Base-by-base conservation (phyloP, 2,113 vertebrate genomes). In the Mesembrinibis cayennensis region DNA sequence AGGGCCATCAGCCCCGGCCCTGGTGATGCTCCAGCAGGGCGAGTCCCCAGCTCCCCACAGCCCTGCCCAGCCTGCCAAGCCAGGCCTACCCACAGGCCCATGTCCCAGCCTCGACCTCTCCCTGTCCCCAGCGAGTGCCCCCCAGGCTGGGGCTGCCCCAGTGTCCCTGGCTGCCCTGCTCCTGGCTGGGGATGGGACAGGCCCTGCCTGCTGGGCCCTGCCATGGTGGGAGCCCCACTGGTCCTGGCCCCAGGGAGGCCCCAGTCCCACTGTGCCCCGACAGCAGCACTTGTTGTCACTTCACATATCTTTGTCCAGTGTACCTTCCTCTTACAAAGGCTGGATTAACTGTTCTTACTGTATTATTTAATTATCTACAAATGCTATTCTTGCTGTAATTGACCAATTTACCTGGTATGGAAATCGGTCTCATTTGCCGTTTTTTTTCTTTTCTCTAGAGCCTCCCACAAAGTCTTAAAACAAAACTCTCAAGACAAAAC, bases 241-340 rank as follows among this genome's bases (percentile, higher is more conserved):
- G 16, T 15, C 20, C 26, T 0, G 3, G 13, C n/a, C n/a, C 27
- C 0, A 0, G n/a, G 36, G 13, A 32, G 3, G 50, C 20, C 10
- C 22, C 3, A 1, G 16, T 44, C 7, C 11, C 10, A 6, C 47
- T 86, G 36, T 61, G 52, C 42, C 62, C 44, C 36, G 50, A 45
- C 20, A 72, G 9, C 52, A 49, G 6, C 19, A 5, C 34, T 45
- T 40, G 3, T 21, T 67, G 42, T 59, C 32, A 16, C 27, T 47
- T 81, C 59, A 56, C 26, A 2, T 20, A 32, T 14, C 55, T 73
- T 49, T 78, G 18, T 26, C 23, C 23, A 11, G 16, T 10, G 7
- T 53, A 34, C 58, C 27, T 71, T 58, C 47, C n/a, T 85, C 38
- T 71, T 76, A 58, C 38, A 62, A 44, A 63, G 44, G 25, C 32